Conservation (phyloP, 2,113 vertebrate species). For the Zosterops borbonicus region DNA sequence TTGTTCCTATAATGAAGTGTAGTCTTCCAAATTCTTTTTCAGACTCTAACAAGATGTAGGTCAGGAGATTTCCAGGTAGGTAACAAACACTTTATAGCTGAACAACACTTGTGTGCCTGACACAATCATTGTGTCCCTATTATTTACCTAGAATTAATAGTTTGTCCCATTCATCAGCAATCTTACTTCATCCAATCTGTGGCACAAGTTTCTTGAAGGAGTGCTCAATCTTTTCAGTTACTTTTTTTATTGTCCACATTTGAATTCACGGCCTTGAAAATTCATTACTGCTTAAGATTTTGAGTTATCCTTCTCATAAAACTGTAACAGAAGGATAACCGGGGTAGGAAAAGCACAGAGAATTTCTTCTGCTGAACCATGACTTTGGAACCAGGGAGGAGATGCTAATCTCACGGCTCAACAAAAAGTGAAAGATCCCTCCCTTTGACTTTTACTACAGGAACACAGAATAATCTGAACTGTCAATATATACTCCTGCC, state of each 20-base stretch:
- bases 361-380: not conserved
- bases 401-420: not conserved
- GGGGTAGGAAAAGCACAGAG: not conserved
- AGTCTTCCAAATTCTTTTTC: not conserved
- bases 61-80: not conserved
- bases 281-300: not conserved
- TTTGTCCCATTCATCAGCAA: not conserved
- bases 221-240: not conserved
- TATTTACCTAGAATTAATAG: not conserved
- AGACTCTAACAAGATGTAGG: not conserved
- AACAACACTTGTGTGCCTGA: not conserved
- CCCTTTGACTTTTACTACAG: not conserved
- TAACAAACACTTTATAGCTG: not conserved
- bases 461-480: not conserved
- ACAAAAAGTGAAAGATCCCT: not conserved
- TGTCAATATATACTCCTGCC: slow-evolving; percentile 7
- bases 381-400: not conserved
- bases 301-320: not conserved
- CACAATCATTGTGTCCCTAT: not conserved
- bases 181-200: not conserved
- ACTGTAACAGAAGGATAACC: not conserved
- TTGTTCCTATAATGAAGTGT: not conserved
- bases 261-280: not conserved
- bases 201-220: not conserved
- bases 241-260: not conserved